phyloP scores from a whole-genome alignment of 2,888 invertebrate genomes.

The Agrilus cyanescens region DNA sequence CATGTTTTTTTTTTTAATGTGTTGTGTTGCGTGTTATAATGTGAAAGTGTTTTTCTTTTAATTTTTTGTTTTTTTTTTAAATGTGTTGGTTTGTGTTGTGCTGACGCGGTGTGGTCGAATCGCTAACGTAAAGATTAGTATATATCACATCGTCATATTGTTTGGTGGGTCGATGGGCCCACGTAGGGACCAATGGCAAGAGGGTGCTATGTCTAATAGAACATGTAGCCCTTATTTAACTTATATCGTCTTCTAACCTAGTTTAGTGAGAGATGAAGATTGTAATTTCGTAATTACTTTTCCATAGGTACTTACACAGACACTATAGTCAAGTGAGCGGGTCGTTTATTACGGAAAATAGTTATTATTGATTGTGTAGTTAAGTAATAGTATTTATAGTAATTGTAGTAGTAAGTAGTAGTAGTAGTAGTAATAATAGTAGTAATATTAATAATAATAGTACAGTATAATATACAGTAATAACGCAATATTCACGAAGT shows the following conservation, averaged over 20 bases:
- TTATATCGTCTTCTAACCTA: conserved; percentile 22
- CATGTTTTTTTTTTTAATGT: conserved; percentile 7
- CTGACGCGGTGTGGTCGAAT: conserved; percentile 27
- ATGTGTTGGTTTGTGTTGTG: conserved; percentile 15
- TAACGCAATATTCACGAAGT: conserved; percentile 27
- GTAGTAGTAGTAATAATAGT: no score
- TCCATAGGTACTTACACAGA: conserved; percentile 35
- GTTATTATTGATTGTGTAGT: conserved; percentile 21
- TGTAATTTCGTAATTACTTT: conserved; percentile 27
- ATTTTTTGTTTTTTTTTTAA: no score
- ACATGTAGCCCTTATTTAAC: conserved; percentile 24
- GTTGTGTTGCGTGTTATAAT: conserved; percentile 3
- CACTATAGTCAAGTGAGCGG: conserved; percentile 30
- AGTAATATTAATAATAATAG: no score
- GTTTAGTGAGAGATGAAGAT: conserved; percentile 26
- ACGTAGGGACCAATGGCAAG: conserved; percentile 13
- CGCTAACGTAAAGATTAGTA: conserved; percentile 22
- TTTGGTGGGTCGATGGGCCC: conserved; percentile 17
- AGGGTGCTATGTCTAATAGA: conserved; percentile 20
- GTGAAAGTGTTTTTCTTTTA: no score
- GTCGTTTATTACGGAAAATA: conserved; percentile 15
- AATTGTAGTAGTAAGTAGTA: no score
- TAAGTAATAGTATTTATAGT: no score
- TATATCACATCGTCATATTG: conserved; percentile 33
- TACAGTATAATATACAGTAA: conserved; percentile 7